These are phyloP conservation scores for Hylaeus volcanicus DNA, from an alignment of 1,140 invertebrate species.

Conservation along the genomic window DNA sequence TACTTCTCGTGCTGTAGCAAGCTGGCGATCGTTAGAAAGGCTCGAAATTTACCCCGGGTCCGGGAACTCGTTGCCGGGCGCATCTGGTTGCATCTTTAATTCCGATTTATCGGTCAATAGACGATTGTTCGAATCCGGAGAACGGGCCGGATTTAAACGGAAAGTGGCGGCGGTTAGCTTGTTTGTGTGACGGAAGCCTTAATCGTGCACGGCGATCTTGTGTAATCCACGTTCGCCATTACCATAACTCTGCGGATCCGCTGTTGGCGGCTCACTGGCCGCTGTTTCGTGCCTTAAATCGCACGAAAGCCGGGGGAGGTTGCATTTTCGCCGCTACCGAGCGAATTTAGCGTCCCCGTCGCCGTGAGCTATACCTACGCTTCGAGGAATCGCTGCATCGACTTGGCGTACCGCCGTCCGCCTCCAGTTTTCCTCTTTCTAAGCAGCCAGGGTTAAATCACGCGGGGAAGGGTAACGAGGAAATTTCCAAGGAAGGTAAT, in stretches of 20 bases:
- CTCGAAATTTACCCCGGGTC: neutral
- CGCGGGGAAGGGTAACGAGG: too few relatives aligned
- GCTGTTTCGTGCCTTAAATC: conserved; percentile 55
- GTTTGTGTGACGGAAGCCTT: conserved; percentile 61
- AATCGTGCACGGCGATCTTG: conserved; percentile 60
- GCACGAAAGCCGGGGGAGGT: conserved; percentile 46
- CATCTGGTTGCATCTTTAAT: conserved; percentile 11
- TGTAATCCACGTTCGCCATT: conserved; percentile 61
- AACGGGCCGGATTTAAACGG: conserved; percentile 43
- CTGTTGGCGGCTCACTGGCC: conserved; percentile 21
- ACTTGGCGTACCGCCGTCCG: neutral
- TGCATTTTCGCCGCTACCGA: conserved; percentile 33
- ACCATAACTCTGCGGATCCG: conserved; percentile 59
- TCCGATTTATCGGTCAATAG: conserved; percentile 34
- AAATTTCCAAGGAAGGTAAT: too few relatives aligned
- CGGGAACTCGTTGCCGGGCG: neutral
- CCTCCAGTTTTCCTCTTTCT: too few relatives aligned
- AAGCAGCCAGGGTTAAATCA: too few relatives aligned
- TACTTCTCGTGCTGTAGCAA: too few relatives aligned
- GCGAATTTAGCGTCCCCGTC: conserved; percentile 37
- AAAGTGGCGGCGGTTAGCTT: conserved; percentile 41
- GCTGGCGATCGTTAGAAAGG: neutral
- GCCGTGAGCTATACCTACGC: conserved; percentile 34
- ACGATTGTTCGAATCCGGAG: conserved; percentile 38
- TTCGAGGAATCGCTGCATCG: conserved; percentile 28